Percentiles rank a stretch among this genome's conserved stretches.
Evolutionary conservation across 2,888 invertebrate genomes (phyloP).

Genomic region (Lacanobia oleracea): DNA sequence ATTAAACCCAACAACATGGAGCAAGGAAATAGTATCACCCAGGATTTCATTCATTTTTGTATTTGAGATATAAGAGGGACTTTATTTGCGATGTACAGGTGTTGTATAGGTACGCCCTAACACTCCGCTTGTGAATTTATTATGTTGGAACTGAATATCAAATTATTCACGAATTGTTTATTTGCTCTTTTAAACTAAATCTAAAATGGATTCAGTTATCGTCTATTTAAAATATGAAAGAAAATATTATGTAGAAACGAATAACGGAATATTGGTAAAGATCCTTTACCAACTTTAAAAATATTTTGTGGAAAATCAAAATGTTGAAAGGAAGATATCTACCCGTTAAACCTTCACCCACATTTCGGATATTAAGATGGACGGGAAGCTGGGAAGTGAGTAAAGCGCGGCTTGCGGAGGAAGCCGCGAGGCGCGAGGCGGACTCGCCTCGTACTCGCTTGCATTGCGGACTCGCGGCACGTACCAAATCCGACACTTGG

Average conservation of each 20-base stretch:
- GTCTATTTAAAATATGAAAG: neutral
- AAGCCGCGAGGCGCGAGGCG: constrained; percentile 23
- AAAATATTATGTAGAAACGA: constrained; percentile 9
- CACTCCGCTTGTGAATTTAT: no score
- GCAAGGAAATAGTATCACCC: neutral
- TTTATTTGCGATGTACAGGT: no score
- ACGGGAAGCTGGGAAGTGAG: constrained; percentile 70
- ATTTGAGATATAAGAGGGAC: no score
- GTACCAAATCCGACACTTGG: constrained; percentile 88
- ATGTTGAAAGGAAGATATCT: constrained; percentile 32
- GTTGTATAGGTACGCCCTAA: no score
- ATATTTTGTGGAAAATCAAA: constrained; percentile 41
- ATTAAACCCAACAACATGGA: constrained; percentile 2
- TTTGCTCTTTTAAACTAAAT: neutral
- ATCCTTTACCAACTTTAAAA: constrained; percentile 12
- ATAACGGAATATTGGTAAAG: constrained; percentile 28
- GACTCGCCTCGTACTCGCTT: constrained; percentile 65
- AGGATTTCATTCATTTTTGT: no score
- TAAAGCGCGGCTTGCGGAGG: constrained; percentile 40
- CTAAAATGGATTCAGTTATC: constrained; percentile 1
- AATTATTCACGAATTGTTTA: neutral
- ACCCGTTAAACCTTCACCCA: constrained; percentile 49
- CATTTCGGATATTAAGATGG: constrained; percentile 70
- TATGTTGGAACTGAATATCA: neutral
- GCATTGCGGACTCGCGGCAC: constrained; percentile 84